Conservation (phyloP, 2,888 invertebrate species). For the Chloroclystis v-ata region DNA sequence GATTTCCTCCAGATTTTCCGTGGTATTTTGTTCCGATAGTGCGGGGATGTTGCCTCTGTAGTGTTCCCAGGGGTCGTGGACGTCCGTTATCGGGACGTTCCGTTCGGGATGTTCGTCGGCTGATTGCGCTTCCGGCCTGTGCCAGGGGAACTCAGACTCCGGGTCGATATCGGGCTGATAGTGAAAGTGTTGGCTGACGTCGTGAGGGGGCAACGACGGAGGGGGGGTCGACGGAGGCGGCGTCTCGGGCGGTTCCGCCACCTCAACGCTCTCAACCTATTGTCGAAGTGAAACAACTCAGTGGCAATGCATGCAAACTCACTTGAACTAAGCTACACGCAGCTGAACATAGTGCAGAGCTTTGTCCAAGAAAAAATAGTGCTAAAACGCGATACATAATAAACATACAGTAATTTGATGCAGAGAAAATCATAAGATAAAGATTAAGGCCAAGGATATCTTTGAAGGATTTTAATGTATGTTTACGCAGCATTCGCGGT, state of each 20-base stretch:
- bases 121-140: slow-evolving; percentile 55
- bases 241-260: slow-evolving; percentile 43
- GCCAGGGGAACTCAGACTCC: slow-evolving; percentile 71
- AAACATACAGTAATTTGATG: slow-evolving; percentile 52
- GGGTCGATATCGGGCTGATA: slow-evolving; percentile 61
- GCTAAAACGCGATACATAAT: slow-evolving; percentile 21
- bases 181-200: slow-evolving; percentile 44
- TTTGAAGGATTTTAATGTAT: slow-evolving; percentile 36
- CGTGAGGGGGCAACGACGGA: slow-evolving; percentile 47
- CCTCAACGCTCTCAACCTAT: slow-evolving; percentile 68
- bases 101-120: slow-evolving; percentile 38
- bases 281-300: slow-evolving; percentile 69
- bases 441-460: background rate
- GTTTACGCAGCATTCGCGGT: slow-evolving; percentile 53
- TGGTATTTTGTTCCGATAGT: slow-evolving; percentile 30
- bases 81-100: slow-evolving; percentile 47
- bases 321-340: slow-evolving; percentile 67
- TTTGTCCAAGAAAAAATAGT: slow-evolving; percentile 63
- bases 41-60: slow-evolving; percentile 77
- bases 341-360: slow-evolving; percentile 56
- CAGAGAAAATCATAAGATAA: background rate
- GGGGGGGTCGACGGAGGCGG: slow-evolving; percentile 50
- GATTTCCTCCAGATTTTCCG: slow-evolving; percentile 47
- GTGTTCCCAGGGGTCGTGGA: slow-evolving; percentile 86
- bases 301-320: slow-evolving; percentile 63